These are phyloP conservation scores for Coregonus suidteri DNA, from an alignment of 2,797 vertebrate genomes.

Conservation along the genomic window DNA sequence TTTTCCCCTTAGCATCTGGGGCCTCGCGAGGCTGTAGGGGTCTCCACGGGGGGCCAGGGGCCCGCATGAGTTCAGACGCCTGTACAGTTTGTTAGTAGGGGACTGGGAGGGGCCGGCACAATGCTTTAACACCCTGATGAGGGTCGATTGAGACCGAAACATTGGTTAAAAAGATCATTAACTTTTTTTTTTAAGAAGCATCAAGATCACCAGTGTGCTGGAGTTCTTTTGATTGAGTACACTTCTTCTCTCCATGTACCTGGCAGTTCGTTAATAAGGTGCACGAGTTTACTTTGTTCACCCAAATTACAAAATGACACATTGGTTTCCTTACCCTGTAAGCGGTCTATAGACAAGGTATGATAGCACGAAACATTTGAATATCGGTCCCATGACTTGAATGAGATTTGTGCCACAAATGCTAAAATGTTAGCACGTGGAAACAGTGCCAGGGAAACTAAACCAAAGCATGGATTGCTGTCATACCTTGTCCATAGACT, in stretches of 20 bases:
- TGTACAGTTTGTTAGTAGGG: not conserved
- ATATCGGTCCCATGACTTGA: too few relatives aligned
- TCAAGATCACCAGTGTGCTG: not conserved
- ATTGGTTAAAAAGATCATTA: not conserved
- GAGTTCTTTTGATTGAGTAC: not conserved
- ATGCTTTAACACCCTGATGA: slow-evolving; percentile 7
- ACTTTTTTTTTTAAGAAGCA: not conserved
- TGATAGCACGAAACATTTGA: too few relatives aligned
- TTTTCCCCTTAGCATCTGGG: slow-evolving; percentile 25
- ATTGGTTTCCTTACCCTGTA: too few relatives aligned
- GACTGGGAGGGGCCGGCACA: not conserved
- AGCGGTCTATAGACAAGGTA: too few relatives aligned
- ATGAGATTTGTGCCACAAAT: too few relatives aligned
- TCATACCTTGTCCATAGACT: too few relatives aligned
- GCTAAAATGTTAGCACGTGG: too few relatives aligned
- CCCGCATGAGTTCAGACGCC: not conserved
- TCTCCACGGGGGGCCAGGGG: slow-evolving; percentile 9
- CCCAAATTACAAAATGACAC: too few relatives aligned
- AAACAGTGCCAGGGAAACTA: too few relatives aligned
- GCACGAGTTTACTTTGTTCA: too few relatives aligned
- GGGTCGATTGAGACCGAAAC: not conserved
- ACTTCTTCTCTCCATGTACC: not conserved
- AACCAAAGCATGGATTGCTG: too few relatives aligned
- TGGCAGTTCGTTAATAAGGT: not conserved
- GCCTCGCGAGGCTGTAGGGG: slow-evolving; percentile 10